Base-by-base conservation (phyloP, 1,140 invertebrate genomes). In the Ips typographus region DNA sequence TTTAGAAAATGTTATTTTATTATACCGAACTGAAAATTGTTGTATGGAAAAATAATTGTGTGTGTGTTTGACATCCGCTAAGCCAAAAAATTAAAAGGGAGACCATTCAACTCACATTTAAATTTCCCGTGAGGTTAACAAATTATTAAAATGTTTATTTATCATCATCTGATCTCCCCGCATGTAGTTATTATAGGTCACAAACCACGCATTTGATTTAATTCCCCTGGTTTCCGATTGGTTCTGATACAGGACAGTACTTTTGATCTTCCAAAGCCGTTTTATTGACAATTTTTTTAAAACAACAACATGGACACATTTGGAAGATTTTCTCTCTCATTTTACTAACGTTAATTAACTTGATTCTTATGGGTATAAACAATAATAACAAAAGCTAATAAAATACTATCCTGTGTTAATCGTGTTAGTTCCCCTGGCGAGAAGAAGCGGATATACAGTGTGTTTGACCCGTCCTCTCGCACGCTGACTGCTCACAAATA, bases 391-490 rank as follows among this genome's bases (percentile, higher is more conserved):
- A 5, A 47, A 4, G 44, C n/a, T 47, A 5, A 4, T 47, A 47
- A 41, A 64, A 55, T 64, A 38, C 62, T 40, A 22, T 61, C n/a
- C 59, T 68, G 57, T n/a, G 5, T 49, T 41, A 52, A 39, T 38
- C 44, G 49, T 61, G 58, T 68, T 62, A 70, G 40, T 70, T 68
- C 57, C 57, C 64, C 41, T 22, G 22, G 60, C 56, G 8, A 53
- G n/a, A 65, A 65, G 63, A 62, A 71, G 64, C 72, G 72, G 72
- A 73, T 73, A 69, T 63, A 68, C 70, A 68, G 66, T 73, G 72
- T 73, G 70, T 73, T 71, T 73, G 70, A 73, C 72, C 72, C 53
- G 72, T 71, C 65, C 70, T 71, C 70, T 64, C 39, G 53, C 62
- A 73, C 70, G 72, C 65, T 73, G 41, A 52, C 42, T 71, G 70